Evolutionary conservation across 2,113 vertebrate species (phyloP).

Genomic region (Hydropotes inermis): DNA sequence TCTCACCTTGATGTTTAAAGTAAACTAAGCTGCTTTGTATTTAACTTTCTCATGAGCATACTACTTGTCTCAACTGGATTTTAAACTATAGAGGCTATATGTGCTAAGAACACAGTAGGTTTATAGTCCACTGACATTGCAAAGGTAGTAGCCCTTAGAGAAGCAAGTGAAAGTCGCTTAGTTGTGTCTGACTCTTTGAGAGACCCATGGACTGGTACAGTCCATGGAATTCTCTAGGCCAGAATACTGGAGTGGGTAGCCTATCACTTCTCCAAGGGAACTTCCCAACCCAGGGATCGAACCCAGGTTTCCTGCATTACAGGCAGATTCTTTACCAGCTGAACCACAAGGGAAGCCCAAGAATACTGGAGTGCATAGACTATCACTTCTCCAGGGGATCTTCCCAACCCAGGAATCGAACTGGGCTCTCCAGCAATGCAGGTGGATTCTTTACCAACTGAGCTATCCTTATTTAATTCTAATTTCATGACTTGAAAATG

Average conservation of each 20-base stretch:
- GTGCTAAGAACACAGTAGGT: background rate
- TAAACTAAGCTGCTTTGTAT: background rate
- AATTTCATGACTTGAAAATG: conserved; percentile 21
- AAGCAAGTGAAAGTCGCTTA: background rate
- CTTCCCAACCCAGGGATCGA: background rate
- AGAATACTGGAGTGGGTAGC: background rate
- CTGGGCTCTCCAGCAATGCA: background rate
- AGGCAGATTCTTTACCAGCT: background rate
- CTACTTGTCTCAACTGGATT: background rate
- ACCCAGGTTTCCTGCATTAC: background rate
- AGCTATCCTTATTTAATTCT: background rate
- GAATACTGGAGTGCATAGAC: background rate
- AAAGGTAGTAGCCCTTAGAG: background rate
- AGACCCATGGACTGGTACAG: background rate
- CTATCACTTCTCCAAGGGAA: background rate
- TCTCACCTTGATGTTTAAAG: background rate
- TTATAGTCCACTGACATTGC: background rate
- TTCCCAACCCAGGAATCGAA: background rate
- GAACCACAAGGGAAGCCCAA: background rate
- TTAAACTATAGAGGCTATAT: conserved; percentile 20
- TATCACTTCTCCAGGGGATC: background rate
- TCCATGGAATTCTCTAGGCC: background rate
- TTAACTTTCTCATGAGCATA: background rate
- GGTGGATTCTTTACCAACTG: background rate
- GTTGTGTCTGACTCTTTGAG: background rate